Evolutionary conservation across 1,140 invertebrate genomes (phyloP).

Genomic region (Littorina saxatilis): DNA sequence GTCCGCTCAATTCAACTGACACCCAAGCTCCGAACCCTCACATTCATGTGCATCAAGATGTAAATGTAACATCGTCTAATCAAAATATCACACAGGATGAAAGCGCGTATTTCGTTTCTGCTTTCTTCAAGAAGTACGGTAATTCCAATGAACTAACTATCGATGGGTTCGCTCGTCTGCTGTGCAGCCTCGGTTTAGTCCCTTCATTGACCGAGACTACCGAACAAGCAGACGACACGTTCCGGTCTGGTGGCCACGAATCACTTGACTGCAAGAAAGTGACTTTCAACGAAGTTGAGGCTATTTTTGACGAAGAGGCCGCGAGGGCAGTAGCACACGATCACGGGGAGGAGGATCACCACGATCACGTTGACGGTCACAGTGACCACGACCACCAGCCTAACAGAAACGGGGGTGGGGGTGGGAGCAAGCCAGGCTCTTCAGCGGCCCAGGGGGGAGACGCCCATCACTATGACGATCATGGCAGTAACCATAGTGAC

Average conservation of each 20-base stretch:
- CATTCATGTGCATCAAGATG: background rate
- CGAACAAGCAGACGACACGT: constrained; percentile 22
- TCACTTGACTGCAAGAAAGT: background rate
- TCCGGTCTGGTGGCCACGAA: background rate
- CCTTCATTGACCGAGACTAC: background rate
- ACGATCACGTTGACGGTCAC: background rate
- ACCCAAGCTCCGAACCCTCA: background rate
- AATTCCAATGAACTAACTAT: background rate
- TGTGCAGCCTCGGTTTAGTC: constrained; percentile 16
- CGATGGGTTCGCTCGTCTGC: constrained; percentile 29
- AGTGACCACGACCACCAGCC: constrained; percentile 1
- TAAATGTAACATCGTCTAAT: background rate
- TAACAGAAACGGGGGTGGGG: background rate
- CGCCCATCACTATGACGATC: no score
- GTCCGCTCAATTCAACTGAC: background rate
- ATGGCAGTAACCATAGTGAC: no score
- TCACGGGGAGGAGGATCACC: background rate
- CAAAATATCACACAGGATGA: background rate
- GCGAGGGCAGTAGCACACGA: background rate
- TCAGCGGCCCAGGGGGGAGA: no score
- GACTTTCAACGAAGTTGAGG: background rate
- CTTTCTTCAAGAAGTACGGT: constrained; percentile 24
- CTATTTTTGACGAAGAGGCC: background rate
- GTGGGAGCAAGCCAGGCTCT: background rate
- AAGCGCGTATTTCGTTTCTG: constrained; percentile 15